These are phyloP conservation scores for Oryzias celebensis DNA, from an alignment of 2,113 vertebrate genomes.

Conservation along the genomic window DNA sequence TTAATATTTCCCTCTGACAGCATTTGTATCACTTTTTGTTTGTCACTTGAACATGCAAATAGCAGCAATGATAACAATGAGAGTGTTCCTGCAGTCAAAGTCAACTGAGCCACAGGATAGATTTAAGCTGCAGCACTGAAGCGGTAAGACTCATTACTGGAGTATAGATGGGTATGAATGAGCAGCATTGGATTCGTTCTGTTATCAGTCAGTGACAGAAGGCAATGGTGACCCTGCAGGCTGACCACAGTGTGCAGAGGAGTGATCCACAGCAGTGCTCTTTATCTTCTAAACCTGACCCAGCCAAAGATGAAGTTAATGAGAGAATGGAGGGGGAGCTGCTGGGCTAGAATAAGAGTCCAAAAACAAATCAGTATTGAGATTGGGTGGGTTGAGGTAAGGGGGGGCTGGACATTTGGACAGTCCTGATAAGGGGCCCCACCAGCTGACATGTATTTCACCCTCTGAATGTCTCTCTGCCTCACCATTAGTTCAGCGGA, in stretches of 20 bases:
- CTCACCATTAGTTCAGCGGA: slow-evolving; percentile 84
- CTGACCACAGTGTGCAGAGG: slow-evolving; percentile 51
- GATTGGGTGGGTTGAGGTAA: not conserved
- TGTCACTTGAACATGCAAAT: not conserved
- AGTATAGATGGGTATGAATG: slow-evolving; percentile 52
- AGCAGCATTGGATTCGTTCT: slow-evolving; percentile 37
- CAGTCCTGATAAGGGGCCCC: slow-evolving; percentile 61
- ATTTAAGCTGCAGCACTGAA: slow-evolving; percentile 32
- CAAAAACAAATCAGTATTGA: slow-evolving; percentile 16
- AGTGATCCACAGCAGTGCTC: slow-evolving; percentile 54
- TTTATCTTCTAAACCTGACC: slow-evolving; percentile 71
- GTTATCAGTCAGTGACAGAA: slow-evolving; percentile 74
- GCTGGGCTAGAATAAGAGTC: not conserved
- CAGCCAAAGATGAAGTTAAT: slow-evolving; percentile 24
- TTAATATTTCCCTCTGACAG: too few relatives aligned
- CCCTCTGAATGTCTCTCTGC: slow-evolving; percentile 65
- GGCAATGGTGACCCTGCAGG: slow-evolving; percentile 55
- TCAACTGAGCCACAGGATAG: slow-evolving; percentile 41
- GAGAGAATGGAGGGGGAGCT: slow-evolving; percentile 5
- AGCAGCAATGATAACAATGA: not conserved
- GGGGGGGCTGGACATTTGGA: slow-evolving; percentile 50
- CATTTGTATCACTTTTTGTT: too few relatives aligned
- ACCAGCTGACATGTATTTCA: slow-evolving; percentile 63
- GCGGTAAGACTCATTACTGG: slow-evolving; percentile 41
- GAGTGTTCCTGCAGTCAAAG: slow-evolving; percentile 27